Base-by-base conservation (phyloP, 2,113 vertebrate genomes). In the Spilogale gracilis region DNA sequence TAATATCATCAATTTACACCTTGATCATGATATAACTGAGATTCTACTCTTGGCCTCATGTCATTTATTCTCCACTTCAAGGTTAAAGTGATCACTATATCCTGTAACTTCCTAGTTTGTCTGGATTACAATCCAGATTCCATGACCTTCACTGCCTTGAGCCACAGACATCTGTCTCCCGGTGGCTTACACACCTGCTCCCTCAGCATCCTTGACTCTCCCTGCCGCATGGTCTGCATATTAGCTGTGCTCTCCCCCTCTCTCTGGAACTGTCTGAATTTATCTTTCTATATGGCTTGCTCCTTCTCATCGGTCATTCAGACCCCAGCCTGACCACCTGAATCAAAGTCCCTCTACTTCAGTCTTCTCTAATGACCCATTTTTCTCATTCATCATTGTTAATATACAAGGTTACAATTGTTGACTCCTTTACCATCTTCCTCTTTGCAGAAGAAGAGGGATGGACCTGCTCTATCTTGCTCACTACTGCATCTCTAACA, bases 171-270 rank as follows among this genome's bases (percentile, higher is more conserved):
- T 2, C 45, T 0, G 0, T 71, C 14, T 89, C 2, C 2, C 48
- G n/a, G 38, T 14, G 14, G 5, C 30, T 73, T 10, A 2, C 18
- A 48, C 3, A 14, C 21, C 11, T 50, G 45, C 13, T 63, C 6
- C 60, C 73, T 91, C 67, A 16, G 16, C 60, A 18, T 21, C 18
- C 4, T 56, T 23, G 48, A 25, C 7, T 16, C n/a, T n/a, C 11
- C n/a, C 25, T 50, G 21, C 11, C 43, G 58, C 38, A 6, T 0
- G 9, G 20, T 52, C 30, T 48, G 3, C 8, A n/a, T 0, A 1
- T 17, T 43, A 32, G 21, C 23, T 54, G 25, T 32, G 25, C 74
- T 58, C 9, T 58, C 20, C 27, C 18, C 30, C 43, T 23, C 50
- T n/a, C 27, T 52, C 85, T 60, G 6, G n/a, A 79, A 45, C 21